Base-by-base conservation (phyloP, 1,140 invertebrate species). In the Brachionus rotundiformis region DNA sequence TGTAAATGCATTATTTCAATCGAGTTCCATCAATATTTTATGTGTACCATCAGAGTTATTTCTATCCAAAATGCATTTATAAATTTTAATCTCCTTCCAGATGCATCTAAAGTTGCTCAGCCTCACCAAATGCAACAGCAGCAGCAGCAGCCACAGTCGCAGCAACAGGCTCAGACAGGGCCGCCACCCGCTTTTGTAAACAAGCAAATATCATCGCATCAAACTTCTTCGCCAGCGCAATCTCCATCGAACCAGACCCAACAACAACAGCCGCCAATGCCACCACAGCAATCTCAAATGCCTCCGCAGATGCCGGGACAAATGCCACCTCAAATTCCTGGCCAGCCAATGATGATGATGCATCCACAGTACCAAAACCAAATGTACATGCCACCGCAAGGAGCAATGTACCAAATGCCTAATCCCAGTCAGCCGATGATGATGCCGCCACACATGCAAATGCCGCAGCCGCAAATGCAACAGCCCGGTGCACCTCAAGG, bases 21-120 rank as follows among this genome's bases (percentile, higher is more conserved):
- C 63, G 63, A 68, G 16, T 68, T 68, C 8, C 63, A 68, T 68
- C 63, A 68, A 68, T 68, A 68, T 68, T 68, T 68, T 33, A 36
- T 33, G 27, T 36, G 19, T 33, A 19, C n/a, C n/a, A 36, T 36
- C 63, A 54, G 16, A 54, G 47, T 54, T 54, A 54, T 68, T 68
- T 36, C n/a, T 39, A 19, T 33, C 33, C 36, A 25, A n/a, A 33
- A 33, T 23, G 29, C 33, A 19, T 6, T 19, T 39, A 36, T 68
- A 13, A 68, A 68, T 68, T 68, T 68, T 68, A 68, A 68, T 68
- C 33, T 68, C 33, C 63, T 68, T 68, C 63, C 63, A 68, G 63
- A 68, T 68, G 29, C 63, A 19, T 68, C 63, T 16, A 68, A 73
- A 73, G 29, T 25, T 11, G 2, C 65, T 3, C 16, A 8, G 7